Evolutionary conservation across 2,113 vertebrate genomes (phyloP).

Genomic region (Chionis minor): DNA sequence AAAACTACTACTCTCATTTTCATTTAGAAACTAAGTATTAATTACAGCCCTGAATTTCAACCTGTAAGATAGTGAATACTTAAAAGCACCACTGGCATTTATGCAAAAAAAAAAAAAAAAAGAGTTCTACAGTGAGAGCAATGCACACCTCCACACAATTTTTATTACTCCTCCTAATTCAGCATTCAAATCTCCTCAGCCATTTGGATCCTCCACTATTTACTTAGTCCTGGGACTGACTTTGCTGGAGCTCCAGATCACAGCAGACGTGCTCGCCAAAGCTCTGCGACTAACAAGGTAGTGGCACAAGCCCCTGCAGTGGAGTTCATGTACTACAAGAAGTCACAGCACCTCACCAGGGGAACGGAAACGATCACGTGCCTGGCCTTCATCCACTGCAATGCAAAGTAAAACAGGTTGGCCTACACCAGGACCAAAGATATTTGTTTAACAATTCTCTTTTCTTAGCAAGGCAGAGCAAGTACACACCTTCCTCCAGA

Average conservation of each 20-base stretch:
- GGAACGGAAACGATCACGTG: accelerated
- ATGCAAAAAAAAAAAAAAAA: neutral
- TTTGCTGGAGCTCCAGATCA: neutral
- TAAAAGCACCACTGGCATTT: neutral
- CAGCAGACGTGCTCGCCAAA: neutral
- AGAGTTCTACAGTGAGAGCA: neutral
- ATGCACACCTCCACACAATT: neutral
- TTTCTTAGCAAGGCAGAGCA: neutral
- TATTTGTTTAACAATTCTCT: accelerated
- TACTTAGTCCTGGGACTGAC: too few relatives aligned
- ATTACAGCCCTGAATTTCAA: neutral
- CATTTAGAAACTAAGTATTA: neutral
- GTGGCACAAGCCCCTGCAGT: neutral
- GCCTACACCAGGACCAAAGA: accelerated
- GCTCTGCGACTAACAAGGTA: accelerated
- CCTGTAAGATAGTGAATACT: neutral
- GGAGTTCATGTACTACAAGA: accelerated
- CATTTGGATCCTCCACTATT: neutral
- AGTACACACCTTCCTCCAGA: neutral
- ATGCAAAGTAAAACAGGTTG: accelerated
- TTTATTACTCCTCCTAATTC: neutral
- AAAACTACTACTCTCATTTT: neutral
- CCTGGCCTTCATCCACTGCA: accelerated
- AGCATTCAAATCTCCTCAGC: neutral
- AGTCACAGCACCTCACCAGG: neutral